phyloP scores from a whole-genome alignment of 2,888 invertebrate genomes.

The Lycophotia porphyrea region DNA sequence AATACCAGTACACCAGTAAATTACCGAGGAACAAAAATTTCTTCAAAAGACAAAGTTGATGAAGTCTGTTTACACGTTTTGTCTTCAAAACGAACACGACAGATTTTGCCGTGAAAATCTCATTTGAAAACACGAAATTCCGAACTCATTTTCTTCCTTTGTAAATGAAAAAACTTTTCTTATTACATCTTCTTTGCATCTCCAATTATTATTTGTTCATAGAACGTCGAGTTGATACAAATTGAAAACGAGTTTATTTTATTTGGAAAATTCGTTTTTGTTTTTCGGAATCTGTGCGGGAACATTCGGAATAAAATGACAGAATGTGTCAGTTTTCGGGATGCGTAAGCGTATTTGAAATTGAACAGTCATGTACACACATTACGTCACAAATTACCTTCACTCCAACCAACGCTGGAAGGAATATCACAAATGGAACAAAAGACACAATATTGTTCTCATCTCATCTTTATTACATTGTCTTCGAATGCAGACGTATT shows the following conservation, averaged over 20 bases:
- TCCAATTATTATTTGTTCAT: conserved; percentile 49
- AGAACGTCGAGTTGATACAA: conserved; percentile 23
- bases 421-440: background rate
- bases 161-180: conserved; percentile 52
- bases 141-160: conserved; percentile 29
- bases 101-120: conserved; percentile 24
- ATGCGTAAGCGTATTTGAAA: conserved; percentile 11
- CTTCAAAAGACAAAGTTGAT: conserved; percentile 26
- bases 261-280: background rate
- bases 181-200: conserved; percentile 45
- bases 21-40: conserved; percentile 18
- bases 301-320: conserved; percentile 24
- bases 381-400: background rate
- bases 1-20: conserved; percentile 13
- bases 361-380: background rate
- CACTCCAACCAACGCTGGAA: background rate
- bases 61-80: conserved; percentile 7
- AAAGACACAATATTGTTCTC: conserved; percentile 4
- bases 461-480: conserved; percentile 39
- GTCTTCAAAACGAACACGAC: conserved; percentile 25
- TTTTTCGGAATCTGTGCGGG: conserved; percentile 16
- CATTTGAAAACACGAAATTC: conserved; percentile 33
- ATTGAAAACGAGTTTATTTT: conserved; percentile 14
- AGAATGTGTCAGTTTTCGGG: conserved; percentile 5
- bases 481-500: conserved; percentile 24